Conservation (phyloP, 2,797 vertebrate species). For the Danionella dracula region DNA sequence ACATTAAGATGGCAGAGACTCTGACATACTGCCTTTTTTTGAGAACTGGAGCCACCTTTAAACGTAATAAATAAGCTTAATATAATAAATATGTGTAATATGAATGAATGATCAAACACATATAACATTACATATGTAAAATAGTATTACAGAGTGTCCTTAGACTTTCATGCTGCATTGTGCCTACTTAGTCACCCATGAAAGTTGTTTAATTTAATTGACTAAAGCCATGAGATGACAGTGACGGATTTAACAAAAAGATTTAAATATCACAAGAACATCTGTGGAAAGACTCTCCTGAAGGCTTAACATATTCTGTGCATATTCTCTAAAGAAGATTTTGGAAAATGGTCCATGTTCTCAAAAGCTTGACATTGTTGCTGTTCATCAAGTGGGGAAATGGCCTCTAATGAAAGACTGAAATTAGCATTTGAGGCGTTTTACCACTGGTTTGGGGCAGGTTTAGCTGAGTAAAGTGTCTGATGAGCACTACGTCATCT, state of each 20-base stretch:
- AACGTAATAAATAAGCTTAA: no score
- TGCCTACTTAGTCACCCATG: neutral
- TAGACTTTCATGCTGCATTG: neutral
- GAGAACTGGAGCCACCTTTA: no score
- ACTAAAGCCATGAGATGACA: neutral
- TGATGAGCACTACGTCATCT: neutral
- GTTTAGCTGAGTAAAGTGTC: neutral
- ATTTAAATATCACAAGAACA: neutral
- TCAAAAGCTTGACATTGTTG: conserved; percentile 7
- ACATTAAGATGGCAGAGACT: no score
- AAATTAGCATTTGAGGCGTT: neutral
- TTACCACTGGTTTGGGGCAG: neutral
- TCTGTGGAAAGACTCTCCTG: neutral
- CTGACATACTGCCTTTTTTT: no score
- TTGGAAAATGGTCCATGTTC: conserved; percentile 3
- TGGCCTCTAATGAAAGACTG: neutral
- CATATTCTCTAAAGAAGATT: neutral
- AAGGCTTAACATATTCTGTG: neutral
- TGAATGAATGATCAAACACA: no score
- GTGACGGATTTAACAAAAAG: neutral
- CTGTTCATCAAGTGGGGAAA: neutral
- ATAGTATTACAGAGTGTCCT: neutral
- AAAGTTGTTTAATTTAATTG: neutral
- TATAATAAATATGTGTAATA: no score
- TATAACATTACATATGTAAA: neutral